phyloP scores from a whole-genome alignment of 1,140 invertebrate genomes.

The Heliconius hewitsoni region DNA sequence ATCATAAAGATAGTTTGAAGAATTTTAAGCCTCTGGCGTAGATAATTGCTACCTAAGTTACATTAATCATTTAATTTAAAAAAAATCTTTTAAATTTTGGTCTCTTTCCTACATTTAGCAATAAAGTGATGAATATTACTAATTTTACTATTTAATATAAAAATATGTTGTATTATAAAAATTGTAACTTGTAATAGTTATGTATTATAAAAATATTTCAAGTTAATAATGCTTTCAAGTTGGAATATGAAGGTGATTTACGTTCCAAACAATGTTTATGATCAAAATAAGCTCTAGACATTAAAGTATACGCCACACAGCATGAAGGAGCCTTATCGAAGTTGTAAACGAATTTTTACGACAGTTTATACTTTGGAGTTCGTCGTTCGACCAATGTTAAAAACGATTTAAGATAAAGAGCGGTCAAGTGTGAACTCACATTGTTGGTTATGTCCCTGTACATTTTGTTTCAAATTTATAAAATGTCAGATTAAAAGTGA shows the following conservation, averaged over 20 bases:
- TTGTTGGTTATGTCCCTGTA: not conserved
- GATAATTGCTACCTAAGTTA: too few relatives aligned
- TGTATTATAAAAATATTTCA: too few relatives aligned
- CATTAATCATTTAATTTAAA: too few relatives aligned
- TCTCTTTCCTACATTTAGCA: not conserved
- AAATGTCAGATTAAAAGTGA: not conserved
- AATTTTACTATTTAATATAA: too few relatives aligned
- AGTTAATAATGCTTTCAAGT: not conserved
- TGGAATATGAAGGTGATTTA: constrained; percentile 3
- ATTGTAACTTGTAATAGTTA: too few relatives aligned
- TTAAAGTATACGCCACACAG: constrained; percentile 23
- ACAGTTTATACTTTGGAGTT: constrained; percentile 20
- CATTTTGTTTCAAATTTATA: constrained; percentile 11
- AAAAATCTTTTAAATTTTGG: too few relatives aligned
- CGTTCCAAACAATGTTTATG: constrained; percentile 19
- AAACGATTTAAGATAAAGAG: constrained; percentile 25
- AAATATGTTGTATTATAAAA: too few relatives aligned
- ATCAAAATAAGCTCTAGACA: constrained; percentile 22
- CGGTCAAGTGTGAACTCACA: constrained; percentile 16
- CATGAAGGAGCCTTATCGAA: constrained; percentile 21
- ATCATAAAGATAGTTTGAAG: not conserved
- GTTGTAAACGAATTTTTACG: constrained; percentile 36
- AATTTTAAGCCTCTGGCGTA: not conserved
- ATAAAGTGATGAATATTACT: too few relatives aligned
- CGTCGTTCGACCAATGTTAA: constrained; percentile 17